Evolutionary conservation across 2,888 invertebrate genomes (phyloP).

Genomic region (Megalurothrips usitatus): DNA sequence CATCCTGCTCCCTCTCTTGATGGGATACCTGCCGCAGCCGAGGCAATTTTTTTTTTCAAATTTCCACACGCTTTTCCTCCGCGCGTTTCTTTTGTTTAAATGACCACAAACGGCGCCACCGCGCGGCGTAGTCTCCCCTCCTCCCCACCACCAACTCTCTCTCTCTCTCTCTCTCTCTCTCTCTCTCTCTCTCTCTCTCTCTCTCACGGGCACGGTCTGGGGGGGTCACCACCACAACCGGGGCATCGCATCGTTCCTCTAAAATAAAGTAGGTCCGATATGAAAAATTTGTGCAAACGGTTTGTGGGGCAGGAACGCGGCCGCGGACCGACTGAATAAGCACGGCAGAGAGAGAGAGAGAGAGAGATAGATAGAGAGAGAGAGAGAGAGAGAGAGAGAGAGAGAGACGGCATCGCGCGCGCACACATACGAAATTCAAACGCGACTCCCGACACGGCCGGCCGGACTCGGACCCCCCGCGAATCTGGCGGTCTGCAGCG

Average conservation of each 20-base stretch:
- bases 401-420: neutral
- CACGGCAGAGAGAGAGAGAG: neutral
- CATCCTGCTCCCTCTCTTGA: neutral
- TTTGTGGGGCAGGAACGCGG: neutral
- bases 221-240: too few species aligned
- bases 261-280: neutral
- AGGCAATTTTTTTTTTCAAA: too few species aligned
- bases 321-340: neutral
- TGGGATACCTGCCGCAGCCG: too few species aligned
- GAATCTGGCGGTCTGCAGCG: neutral
- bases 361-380: neutral
- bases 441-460: neutral
- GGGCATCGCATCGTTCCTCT: too few species aligned
- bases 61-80: too few species aligned
- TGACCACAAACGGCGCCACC: too few species aligned
- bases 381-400: conserved; percentile 9
- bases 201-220: too few species aligned
- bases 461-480: neutral
- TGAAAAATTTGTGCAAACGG: neutral
- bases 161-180: neutral
- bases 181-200: neutral
- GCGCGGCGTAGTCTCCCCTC: neutral
- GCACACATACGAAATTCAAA: too few species aligned
- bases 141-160: neutral
- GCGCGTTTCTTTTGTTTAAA: too few species aligned